Conservation (phyloP, 2,113 vertebrate species). For the Mus spicilegus region DNA sequence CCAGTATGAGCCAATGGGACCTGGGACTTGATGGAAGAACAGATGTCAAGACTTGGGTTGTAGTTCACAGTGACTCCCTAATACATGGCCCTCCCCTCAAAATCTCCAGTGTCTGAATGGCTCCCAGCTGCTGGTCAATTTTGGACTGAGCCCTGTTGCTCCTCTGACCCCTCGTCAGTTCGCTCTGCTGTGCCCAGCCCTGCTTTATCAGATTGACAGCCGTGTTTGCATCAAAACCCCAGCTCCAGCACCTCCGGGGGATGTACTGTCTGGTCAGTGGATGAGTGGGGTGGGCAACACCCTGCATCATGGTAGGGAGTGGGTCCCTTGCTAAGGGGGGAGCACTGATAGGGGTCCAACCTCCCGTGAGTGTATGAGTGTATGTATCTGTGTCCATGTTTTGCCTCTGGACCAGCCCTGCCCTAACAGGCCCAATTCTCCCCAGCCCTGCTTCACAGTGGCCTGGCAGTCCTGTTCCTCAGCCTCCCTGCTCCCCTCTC, state of each 20-base stretch:
- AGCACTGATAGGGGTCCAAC: neutral
- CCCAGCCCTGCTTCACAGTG: constrained; percentile 88
- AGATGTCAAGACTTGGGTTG: neutral
- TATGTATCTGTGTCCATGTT: neutral
- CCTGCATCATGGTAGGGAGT: neutral
- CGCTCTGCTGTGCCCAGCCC: constrained; percentile 90
- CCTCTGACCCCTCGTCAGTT: constrained; percentile 91
- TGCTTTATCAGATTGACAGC: constrained; percentile 93
- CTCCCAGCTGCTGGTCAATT: constrained; percentile 90
- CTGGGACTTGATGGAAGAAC: neutral
- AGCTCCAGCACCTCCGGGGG: constrained; percentile 28
- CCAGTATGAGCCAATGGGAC: neutral
- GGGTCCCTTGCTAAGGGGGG: constrained; percentile 3
- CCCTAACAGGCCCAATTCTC: neutral
- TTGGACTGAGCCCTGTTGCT: constrained; percentile 86
- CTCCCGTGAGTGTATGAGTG: neutral
- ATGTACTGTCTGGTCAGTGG: constrained; percentile 77
- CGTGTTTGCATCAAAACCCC: constrained; percentile 88
- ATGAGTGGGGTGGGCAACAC: neutral
- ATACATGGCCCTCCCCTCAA: neutral
- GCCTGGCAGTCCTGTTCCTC: constrained; percentile 86
- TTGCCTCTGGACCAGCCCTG: neutral
- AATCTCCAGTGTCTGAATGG: constrained; percentile 89
- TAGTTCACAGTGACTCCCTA: neutral
- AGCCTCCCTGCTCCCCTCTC: constrained; percentile 88